Base-by-base conservation (phyloP, 2,113 vertebrate species). In the Macroglossus sobrinus region DNA sequence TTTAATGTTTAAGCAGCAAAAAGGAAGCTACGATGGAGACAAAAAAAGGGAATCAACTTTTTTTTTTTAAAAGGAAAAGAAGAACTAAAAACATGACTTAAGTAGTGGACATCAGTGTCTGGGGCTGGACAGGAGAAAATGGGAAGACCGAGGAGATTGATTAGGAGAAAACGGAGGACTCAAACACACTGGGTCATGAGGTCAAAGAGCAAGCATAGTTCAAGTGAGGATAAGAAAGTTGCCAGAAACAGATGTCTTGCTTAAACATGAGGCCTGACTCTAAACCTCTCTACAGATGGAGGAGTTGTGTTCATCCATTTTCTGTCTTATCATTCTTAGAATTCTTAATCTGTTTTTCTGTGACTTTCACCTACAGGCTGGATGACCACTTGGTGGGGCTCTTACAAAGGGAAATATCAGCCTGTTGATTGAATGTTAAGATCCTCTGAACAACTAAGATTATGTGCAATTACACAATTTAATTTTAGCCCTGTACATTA, bases 141-240 rank as follows among this genome's bases (percentile, higher is more conserved):
- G 28, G 72, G 35, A 85, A 91, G 79, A 91, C 26, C 50, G 86
- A 79, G 72, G 45, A 59, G 61, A 96, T 82, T 76, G 88, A 88
- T 94, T 38, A 92, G 47, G 89, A 95, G 95, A 81, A 93, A 81
- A 91, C 55, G 28, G 72, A 91, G 26, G 26, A 76, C 89, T 97
- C 87, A 84, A 68, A 93, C 55, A 40, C 72, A 66, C 50, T 15
- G 22, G 95, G 85, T 94, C 96, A 93, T 43, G 13, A 88, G 81
- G 94, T 96, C 94, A 93, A 96, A 96, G 81, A 93, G 81, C 72
- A 89, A 95, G n/a, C 30, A 40, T 1, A 86, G 95, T 94, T 97
- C 79, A 96, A 69, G 9, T 18, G 71, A 95, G 68, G 81, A 64
- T 76, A 91, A 66, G 93, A 68, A 95, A 76, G 38, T 91, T 43